Conservation (phyloP, 2,888 invertebrate species). For the Lutraria lutraria region DNA sequence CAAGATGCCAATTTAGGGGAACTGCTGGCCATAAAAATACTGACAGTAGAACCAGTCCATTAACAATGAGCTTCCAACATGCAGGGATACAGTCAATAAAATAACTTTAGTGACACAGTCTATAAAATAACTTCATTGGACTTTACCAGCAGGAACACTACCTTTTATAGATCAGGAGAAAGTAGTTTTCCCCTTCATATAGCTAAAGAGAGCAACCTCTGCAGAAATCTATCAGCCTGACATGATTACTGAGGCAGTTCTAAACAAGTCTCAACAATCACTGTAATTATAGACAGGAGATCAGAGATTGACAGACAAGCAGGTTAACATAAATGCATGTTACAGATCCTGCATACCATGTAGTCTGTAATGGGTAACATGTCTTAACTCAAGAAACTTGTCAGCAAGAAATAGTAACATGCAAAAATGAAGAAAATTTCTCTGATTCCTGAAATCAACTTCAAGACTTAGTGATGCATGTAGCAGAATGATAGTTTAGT, state of each 20-base stretch:
- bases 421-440: not conserved
- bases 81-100: not conserved
- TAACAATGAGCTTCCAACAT: not conserved
- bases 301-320: conserved; percentile 17
- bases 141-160: not conserved
- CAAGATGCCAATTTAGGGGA: conserved; percentile 29
- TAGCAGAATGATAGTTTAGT: too few species aligned
- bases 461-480: too few species aligned
- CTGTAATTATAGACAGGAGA: conserved; percentile 9
- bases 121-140: not conserved
- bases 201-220: not conserved
- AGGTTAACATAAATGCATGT: not conserved
- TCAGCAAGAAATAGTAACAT: conserved; percentile 1
- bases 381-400: conserved; percentile 10
- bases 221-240: not conserved
- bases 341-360: not conserved
- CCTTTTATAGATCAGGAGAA: not conserved
- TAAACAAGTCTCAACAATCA: not conserved
- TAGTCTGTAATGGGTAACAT: conserved; percentile 18
- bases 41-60: not conserved
- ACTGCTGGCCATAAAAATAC: conserved; percentile 4
- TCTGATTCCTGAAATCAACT: not conserved
- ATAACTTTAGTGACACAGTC: not conserved
- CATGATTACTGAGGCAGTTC: not conserved
- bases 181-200: not conserved